Conservation (phyloP, 2,113 vertebrate genomes). For the Athene cunicularia region DNA sequence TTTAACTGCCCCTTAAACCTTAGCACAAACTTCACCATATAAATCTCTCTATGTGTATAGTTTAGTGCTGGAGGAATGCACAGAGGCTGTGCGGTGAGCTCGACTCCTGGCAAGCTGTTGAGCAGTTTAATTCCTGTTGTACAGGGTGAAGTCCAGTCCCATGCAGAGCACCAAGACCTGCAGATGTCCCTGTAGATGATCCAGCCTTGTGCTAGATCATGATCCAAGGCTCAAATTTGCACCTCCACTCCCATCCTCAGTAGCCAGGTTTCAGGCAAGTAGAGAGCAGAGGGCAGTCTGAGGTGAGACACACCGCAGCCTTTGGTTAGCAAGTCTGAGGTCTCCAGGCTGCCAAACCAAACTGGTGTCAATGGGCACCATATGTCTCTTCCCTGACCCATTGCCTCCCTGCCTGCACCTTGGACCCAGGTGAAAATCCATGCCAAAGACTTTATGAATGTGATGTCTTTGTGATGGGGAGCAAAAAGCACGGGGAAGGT, state of each 20-base stretch:
- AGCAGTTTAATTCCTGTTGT: background rate
- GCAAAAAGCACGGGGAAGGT: background rate
- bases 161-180: background rate
- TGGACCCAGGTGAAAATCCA: background rate
- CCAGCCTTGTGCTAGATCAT: background rate
- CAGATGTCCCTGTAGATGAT: background rate
- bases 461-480: background rate
- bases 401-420: background rate
- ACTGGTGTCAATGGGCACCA: background rate
- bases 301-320: background rate
- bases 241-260: background rate
- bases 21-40: background rate
- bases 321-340: background rate
- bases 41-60: accelerated
- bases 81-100: background rate
- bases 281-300: background rate
- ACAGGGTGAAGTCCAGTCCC: background rate
- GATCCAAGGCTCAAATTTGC: background rate
- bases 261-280: background rate
- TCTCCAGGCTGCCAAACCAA: background rate
- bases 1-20: background rate
- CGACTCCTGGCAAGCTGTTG: background rate
- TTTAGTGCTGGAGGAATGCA: background rate
- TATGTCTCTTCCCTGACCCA: background rate
- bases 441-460: background rate